Conservation (phyloP, 2,888 invertebrate species). For the Conomelus anceps region DNA sequence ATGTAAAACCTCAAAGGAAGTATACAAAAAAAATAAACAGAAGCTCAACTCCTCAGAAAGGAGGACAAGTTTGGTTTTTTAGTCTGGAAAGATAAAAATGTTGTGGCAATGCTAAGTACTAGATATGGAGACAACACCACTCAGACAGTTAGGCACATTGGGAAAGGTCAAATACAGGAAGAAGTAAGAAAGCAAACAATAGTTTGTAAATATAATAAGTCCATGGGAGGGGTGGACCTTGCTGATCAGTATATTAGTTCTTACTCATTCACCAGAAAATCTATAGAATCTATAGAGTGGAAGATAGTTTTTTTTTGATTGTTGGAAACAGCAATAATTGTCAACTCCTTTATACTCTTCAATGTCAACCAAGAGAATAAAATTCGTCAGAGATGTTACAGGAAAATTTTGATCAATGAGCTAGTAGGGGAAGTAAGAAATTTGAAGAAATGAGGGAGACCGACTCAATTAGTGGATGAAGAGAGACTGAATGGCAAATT, state of each 20-base stretch:
- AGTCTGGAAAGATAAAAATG: constrained; percentile 6
- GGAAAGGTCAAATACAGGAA: neutral
- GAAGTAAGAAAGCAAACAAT: neutral
- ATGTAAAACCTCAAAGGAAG: constrained; percentile 2
- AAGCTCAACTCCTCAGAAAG: neutral
- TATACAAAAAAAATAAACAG: neutral
- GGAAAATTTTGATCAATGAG: neutral
- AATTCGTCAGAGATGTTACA: neutral
- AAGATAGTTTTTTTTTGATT: neutral
- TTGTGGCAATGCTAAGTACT: constrained; percentile 10
- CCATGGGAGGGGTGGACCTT: constrained; percentile 11
- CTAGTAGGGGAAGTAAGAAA: neutral
- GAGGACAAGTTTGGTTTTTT: neutral
- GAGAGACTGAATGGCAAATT: constrained; percentile 8
- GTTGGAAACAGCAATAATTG: constrained; percentile 1
- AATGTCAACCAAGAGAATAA: neutral
- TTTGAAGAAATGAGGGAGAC: neutral
- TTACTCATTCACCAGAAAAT: constrained; percentile 1
- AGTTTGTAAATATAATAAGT: constrained; percentile 2
- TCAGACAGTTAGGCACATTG: neutral
- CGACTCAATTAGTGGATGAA: neutral
- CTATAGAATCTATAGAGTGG: constrained; percentile 3
- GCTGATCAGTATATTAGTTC: constrained; percentile 6
- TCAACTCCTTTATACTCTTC: neutral
- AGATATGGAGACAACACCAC: constrained; percentile 5